These are phyloP conservation scores for Serinus canaria DNA, from an alignment of 2,113 vertebrate species.

Conservation along the genomic window DNA sequence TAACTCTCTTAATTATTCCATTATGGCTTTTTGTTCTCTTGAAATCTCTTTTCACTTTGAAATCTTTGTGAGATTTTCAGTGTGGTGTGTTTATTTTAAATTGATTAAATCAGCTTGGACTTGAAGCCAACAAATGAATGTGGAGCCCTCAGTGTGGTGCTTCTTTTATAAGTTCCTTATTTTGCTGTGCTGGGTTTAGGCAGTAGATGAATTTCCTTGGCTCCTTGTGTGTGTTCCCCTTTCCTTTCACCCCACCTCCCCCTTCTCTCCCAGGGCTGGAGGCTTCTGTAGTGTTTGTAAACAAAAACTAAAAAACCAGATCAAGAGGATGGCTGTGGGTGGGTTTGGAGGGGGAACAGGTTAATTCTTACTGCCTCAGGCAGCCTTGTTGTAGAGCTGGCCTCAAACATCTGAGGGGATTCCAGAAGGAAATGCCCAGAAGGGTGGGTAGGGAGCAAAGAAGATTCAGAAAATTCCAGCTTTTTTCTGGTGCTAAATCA, in stretches of 20 bases:
- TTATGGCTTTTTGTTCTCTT: not conserved
- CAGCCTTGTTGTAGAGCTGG: not conserved
- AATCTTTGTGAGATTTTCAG: not conserved
- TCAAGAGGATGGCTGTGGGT: accelerated
- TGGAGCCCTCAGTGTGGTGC: not conserved
- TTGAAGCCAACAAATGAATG: not conserved
- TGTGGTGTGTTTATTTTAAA: not conserved
- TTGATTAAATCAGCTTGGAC: not conserved
- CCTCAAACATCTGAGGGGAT: not conserved
- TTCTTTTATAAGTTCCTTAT: not conserved
- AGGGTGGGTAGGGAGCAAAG: not conserved
- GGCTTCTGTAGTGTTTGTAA: not conserved
- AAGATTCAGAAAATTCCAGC: not conserved
- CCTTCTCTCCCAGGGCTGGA: not conserved
- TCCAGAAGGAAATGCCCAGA: not conserved
- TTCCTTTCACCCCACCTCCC: not conserved
- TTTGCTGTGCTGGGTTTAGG: not conserved
- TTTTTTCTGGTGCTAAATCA: not conserved
- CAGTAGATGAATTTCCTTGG: not conserved
- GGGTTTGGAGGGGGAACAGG: not conserved
- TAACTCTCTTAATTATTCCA: not conserved
- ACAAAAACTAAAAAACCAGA: not conserved
- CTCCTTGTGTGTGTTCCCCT: not conserved
- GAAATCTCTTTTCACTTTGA: too few relatives aligned
- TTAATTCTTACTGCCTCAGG: not conserved